phyloP scores from a whole-genome alignment of 2,888 invertebrate species.

The Muschampia plurimacula region DNA sequence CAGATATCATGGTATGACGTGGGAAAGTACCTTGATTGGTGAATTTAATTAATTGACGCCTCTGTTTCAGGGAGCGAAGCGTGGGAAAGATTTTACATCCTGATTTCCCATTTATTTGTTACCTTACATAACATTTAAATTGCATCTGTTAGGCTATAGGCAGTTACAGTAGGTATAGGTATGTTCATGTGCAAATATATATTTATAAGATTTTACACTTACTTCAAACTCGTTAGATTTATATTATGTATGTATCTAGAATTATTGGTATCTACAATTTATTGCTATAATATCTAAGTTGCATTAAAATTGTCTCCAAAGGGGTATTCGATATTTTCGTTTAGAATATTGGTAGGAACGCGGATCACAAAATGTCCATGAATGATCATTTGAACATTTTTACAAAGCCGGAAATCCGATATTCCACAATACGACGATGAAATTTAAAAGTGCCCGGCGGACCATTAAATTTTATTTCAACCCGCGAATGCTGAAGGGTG shows the following conservation, averaged over 20 bases:
- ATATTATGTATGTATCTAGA: too few relatives aligned
- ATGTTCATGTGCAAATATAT: too few relatives aligned
- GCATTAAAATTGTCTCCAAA: too few relatives aligned
- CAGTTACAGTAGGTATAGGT: too few relatives aligned
- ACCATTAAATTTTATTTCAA: constrained; percentile 84
- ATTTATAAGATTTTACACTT: too few relatives aligned
- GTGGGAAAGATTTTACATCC: constrained; percentile 65
- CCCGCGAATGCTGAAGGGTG: constrained; percentile 70
- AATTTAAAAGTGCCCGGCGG: constrained; percentile 64
- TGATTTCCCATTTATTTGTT: neutral
- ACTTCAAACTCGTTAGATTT: too few relatives aligned
- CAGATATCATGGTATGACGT: constrained; percentile 73
- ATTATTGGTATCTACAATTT: too few relatives aligned
- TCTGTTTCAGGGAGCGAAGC: constrained; percentile 65
- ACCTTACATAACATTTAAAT: too few relatives aligned
- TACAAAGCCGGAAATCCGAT: constrained; percentile 77
- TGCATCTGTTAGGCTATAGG: too few relatives aligned
- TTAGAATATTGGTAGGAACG: neutral
- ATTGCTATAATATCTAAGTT: too few relatives aligned
- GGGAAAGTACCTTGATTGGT: constrained; percentile 82
- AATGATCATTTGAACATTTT: constrained; percentile 24
- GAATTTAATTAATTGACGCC: constrained; percentile 78
- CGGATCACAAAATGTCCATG: neutral
- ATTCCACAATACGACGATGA: constrained; percentile 69
- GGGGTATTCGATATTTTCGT: neutral